A percentile compares a stretch with the other conserved stretches of the same genome.
Evolutionary conservation across 2,888 invertebrate species (phyloP).

Genomic region (Petrolisthes cinctipes): DNA sequence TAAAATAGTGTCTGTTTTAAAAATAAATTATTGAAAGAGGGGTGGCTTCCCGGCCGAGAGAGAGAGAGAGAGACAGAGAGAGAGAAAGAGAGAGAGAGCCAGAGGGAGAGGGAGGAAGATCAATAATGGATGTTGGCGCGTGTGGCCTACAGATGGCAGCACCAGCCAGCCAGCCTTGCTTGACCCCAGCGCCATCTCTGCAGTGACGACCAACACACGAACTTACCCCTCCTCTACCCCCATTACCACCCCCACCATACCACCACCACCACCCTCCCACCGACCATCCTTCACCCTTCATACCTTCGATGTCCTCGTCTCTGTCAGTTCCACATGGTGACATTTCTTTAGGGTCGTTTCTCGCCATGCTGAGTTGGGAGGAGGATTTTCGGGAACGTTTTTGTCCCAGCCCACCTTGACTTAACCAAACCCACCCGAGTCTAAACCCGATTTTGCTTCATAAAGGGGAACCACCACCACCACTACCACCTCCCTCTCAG

Average conservation of each 20-base stretch:
- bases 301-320: neutral
- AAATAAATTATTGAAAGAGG: slow-evolving; percentile 52
- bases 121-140: slow-evolving; percentile 53
- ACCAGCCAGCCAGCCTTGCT: slow-evolving; percentile 34
- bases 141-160: slow-evolving; percentile 56
- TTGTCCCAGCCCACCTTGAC: neutral
- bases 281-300: neutral
- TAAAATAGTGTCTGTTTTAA: slow-evolving; percentile 52
- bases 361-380: too few species aligned
- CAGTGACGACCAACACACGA: slow-evolving; percentile 57
- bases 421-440: neutral
- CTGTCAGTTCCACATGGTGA: neutral
- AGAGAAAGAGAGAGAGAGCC: slow-evolving; percentile 1
- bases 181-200: slow-evolving; percentile 58
- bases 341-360: too few species aligned
- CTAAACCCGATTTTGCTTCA: slow-evolving; percentile 36
- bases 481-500: slow-evolving; percentile 2
- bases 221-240: slow-evolving; percentile 25
- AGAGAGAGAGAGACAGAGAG: neutral
- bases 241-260: neutral
- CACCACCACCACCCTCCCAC: neutral
- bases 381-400: too few species aligned
- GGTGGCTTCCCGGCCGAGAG: slow-evolving; percentile 31
- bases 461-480: slow-evolving; percentile 55
- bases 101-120: slow-evolving; percentile 19